Evolutionary conservation across 2,797 vertebrate genomes (phyloP).

Genomic region (Todus mexicanus): DNA sequence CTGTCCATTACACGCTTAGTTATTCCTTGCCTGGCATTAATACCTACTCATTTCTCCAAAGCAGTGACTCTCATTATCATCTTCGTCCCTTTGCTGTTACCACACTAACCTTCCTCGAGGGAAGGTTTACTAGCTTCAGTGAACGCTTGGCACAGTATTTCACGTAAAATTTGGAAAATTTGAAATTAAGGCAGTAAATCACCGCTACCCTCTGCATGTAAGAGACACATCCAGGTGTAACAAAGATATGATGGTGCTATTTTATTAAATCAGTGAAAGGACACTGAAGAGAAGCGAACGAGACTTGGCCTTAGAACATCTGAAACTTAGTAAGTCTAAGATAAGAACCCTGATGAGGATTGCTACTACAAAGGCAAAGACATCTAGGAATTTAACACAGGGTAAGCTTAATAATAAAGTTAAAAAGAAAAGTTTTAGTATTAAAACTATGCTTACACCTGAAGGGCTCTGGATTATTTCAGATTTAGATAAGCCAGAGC

Average conservation of each 20-base stretch:
- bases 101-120: neutral
- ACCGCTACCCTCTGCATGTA: neutral
- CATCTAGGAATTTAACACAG: neutral
- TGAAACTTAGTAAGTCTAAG: neutral
- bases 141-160: neutral
- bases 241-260: neutral
- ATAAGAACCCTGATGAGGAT: neutral
- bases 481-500: neutral
- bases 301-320: neutral
- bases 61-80: accelerated
- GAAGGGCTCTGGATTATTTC: neutral
- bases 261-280: neutral
- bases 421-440: too few species aligned
- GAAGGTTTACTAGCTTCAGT: neutral
- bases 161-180: neutral
- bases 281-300: neutral
- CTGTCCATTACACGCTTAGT: accelerated
- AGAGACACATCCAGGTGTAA: neutral
- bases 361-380: neutral
- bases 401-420: neutral
- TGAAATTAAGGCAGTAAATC: neutral
- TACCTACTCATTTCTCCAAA: neutral
- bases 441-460: neutral
- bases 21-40: neutral
- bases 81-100: neutral